Conservation (phyloP, 1,140 invertebrate species). For the Tachypleus tridentatus region DNA sequence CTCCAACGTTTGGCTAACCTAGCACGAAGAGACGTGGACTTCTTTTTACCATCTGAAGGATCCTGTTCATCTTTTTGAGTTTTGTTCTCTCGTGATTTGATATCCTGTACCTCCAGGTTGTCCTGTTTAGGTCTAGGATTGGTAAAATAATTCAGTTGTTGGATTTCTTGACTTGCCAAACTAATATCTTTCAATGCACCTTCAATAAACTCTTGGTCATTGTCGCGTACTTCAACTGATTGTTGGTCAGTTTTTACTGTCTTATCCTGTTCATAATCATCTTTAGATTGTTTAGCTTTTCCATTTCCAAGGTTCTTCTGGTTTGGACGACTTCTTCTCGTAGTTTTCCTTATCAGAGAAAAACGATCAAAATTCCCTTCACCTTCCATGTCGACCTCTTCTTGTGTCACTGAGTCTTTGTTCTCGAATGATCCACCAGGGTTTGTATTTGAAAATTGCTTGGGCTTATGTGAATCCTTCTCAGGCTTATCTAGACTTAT, state of each 20-base stretch:
- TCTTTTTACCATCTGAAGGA: slow-evolving; percentile 13
- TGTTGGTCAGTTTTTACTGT: too few species aligned
- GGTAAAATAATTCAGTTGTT: slow-evolving; percentile 1
- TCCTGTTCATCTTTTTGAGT: slow-evolving; percentile 2
- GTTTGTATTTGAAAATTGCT: too few species aligned
- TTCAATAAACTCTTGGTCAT: neutral
- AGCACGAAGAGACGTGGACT: slow-evolving; percentile 17
- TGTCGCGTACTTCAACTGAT: neutral
- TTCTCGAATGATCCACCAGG: too few species aligned
- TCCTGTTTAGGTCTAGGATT: neutral
- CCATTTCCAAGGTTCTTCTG: slow-evolving; percentile 7
- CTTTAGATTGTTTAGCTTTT: slow-evolving; percentile 1
- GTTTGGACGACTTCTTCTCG: slow-evolving; percentile 13
- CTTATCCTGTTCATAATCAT: neutral
- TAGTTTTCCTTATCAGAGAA: slow-evolving; percentile 22
- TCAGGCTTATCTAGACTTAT: too few species aligned
- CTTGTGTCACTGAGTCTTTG: too few species aligned
- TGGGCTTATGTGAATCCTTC: too few species aligned
- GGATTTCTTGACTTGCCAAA: neutral
- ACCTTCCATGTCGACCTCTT: slow-evolving; percentile 1
- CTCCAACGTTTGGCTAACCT: slow-evolving; percentile 17
- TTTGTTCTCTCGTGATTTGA: neutral
- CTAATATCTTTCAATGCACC: slow-evolving; percentile 4
- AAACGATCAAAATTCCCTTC: slow-evolving; percentile 20
- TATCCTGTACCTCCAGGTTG: too few species aligned